These are phyloP conservation scores for Netta rufina DNA, from an alignment of 2,797 vertebrate genomes.

Conservation along the genomic window DNA sequence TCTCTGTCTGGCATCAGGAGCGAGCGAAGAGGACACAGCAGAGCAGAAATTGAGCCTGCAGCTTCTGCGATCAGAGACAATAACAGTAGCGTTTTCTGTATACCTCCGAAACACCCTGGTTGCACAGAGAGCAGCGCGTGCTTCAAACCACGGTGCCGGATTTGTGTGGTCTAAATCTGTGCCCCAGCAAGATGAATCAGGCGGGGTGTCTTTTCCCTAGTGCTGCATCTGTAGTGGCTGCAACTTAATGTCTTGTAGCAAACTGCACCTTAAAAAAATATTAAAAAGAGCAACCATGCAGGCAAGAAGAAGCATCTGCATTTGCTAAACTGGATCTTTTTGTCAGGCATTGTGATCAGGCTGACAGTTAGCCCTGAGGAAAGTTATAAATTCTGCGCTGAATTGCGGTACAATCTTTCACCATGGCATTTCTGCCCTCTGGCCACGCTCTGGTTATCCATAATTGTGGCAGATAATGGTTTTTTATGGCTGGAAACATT, in stretches of 20 bases:
- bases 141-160: neutral
- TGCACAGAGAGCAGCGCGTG: neutral
- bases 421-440: constrained; percentile 76
- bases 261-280: constrained; percentile 53
- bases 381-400: constrained; percentile 78
- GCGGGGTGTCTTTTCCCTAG: accelerated
- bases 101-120: neutral
- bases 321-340: constrained; percentile 71
- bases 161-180: neutral
- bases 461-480: constrained; percentile 79
- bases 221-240: neutral
- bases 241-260: neutral
- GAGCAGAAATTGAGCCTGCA: neutral
- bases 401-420: constrained; percentile 78
- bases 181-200: neutral
- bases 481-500: constrained; percentile 80
- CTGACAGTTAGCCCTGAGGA: constrained; percentile 76
- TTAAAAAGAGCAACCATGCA: constrained; percentile 63
- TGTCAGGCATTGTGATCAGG: constrained; percentile 74
- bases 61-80: neutral
- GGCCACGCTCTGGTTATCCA: constrained; percentile 76
- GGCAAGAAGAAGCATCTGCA: constrained; percentile 62
- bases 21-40: accelerated
- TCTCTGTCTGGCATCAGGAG: neutral
- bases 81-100: neutral